Evolutionary conservation across 64 coral and sea anemone genomes (phyloP).

Genomic region (Montipora foliosa): DNA sequence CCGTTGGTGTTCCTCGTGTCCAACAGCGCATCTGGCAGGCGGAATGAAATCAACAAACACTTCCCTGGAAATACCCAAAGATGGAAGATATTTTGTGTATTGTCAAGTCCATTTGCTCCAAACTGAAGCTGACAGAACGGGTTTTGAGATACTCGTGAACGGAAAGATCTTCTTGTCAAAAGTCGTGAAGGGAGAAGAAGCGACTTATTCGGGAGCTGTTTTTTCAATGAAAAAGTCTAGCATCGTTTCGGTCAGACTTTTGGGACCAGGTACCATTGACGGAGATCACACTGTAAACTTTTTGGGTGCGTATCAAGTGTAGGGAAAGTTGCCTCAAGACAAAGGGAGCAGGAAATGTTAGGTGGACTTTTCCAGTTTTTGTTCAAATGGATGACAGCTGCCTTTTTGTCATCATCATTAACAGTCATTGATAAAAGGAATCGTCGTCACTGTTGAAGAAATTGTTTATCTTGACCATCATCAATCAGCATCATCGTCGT

Average conservation of each 20-base stretch:
- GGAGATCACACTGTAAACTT: conserved; percentile 45
- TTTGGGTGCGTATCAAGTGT: conserved; percentile 22
- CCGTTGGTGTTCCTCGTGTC: conserved; percentile 26
- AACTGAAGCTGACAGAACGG: conserved; percentile 27
- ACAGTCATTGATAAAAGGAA: no score
- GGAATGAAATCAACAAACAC: conserved; percentile 36
- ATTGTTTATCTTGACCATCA: no score
- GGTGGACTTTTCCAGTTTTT: no score
- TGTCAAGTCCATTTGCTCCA: conserved; percentile 36
- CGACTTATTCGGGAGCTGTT: conserved; percentile 22
- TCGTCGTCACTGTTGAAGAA: no score
- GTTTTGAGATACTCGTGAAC: conserved; percentile 26
- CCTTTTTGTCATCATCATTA: no score
- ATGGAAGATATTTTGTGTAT: conserved; percentile 32
- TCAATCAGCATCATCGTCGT: no score
- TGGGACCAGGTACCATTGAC: conserved; percentile 31
- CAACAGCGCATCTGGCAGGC: conserved; percentile 27
- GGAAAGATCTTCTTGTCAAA: conserved; percentile 26
- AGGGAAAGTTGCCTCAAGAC: no score
- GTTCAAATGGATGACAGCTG: no score
- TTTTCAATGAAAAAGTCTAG: conserved; percentile 37
- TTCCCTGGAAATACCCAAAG: conserved; percentile 5
- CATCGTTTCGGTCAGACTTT: conserved; percentile 4
- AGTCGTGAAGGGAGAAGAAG: conserved; percentile 48
- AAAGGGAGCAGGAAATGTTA: not conserved